phyloP scores from a whole-genome alignment of 2,888 invertebrate species.

The Aphodius granarius region DNA sequence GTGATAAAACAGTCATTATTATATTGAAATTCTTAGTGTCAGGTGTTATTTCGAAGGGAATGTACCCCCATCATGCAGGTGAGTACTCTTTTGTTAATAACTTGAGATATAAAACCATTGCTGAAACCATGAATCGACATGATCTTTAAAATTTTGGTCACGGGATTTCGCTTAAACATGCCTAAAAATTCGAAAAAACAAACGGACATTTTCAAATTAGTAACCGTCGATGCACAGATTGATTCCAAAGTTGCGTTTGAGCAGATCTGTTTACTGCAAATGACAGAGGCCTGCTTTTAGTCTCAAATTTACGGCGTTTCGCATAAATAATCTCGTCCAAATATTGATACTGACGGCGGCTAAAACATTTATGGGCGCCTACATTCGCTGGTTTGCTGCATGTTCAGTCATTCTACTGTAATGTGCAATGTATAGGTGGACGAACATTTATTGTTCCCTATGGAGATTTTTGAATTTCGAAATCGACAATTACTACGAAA shows the following conservation, averaged over 20 bases:
- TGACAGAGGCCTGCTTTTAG: not conserved
- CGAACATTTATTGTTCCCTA: not conserved
- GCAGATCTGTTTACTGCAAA: not conserved
- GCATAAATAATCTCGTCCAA: not conserved
- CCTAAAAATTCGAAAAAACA: too few species aligned
- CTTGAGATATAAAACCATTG: not conserved
- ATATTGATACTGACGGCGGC: not conserved
- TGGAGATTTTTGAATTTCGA: not conserved
- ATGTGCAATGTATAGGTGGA: not conserved
- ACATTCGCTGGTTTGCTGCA: not conserved
- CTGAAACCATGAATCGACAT: too few species aligned
- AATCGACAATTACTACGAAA: not conserved
- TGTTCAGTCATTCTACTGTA: not conserved
- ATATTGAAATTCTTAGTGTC: too few species aligned
- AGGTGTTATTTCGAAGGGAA: conserved; percentile 1
- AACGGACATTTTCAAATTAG: too few species aligned
- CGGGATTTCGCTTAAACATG: too few species aligned
- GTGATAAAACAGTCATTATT: not conserved
- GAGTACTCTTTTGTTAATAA: not conserved
- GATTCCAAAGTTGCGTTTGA: not conserved
- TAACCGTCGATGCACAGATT: not conserved
- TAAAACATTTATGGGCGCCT: not conserved
- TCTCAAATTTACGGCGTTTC: not conserved
- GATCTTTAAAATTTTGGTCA: too few species aligned
- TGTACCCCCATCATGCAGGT: conserved; percentile 17